Evolutionary conservation across 2,888 invertebrate genomes (phyloP).

Genomic region (Drosophila putrida): DNA sequence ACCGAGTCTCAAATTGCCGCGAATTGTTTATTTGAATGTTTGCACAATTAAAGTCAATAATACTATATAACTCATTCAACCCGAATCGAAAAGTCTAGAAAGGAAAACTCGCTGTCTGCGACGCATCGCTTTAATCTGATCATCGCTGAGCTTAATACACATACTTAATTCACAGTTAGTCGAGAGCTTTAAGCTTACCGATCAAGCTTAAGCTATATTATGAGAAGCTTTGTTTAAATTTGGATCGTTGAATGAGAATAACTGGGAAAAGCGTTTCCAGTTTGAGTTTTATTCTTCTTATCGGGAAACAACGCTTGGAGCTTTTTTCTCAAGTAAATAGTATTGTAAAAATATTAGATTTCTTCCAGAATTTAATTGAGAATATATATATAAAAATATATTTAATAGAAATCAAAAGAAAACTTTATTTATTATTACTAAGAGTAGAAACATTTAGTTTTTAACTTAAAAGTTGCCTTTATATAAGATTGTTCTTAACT

Average conservation of each 20-base stretch:
- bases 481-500: background rate
- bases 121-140: background rate
- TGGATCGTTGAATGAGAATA: constrained; percentile 1
- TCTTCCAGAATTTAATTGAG: no score
- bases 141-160: background rate
- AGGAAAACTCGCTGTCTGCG: background rate
- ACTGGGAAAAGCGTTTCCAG: background rate
- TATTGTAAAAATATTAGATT: no score
- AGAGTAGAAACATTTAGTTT: no score
- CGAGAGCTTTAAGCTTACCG: constrained; percentile 5
- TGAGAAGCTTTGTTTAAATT: constrained; percentile 1
- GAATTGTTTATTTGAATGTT: constrained; percentile 34
- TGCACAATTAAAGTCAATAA: constrained; percentile 53
- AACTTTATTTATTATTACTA: no score
- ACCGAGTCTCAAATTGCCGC: constrained; percentile 15
- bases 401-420: no score
- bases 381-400: no score
- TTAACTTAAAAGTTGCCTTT: background rate
- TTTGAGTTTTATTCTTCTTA: no score
- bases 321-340: no score
- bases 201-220: background rate
- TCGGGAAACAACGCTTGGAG: no score
- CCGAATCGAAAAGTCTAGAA: constrained; percentile 20
- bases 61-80: background rate
- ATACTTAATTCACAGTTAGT: background rate